A percentile compares a stretch with the other conserved stretches of the same genome.
phyloP scores from a whole-genome alignment of 30 jellyfish, hydroid and myxozoan genomes.

The Chironex yamaguchii region DNA sequence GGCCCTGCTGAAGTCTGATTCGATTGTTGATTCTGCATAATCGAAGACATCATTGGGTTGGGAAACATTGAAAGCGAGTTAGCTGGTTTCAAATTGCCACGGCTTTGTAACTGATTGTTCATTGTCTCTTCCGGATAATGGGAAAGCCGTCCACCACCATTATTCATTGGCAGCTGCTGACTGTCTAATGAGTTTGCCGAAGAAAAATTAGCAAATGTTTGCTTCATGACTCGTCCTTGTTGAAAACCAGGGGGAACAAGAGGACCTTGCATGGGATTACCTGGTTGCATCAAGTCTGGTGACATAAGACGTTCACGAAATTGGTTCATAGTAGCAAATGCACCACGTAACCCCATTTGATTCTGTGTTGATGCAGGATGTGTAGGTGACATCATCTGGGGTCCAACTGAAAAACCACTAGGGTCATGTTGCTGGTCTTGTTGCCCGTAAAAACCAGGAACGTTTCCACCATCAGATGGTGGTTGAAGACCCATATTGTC shows the following conservation, averaged over 20 bases:
- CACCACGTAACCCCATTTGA: constrained; percentile 52
- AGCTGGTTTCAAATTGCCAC: neutral
- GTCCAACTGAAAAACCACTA: constrained; percentile 43
- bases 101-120: neutral
- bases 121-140: neutral
- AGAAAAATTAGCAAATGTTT: neutral
- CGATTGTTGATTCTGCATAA: neutral
- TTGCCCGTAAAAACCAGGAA: constrained; percentile 60
- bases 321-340: constrained; percentile 61
- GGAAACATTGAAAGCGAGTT: neutral
- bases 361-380: constrained; percentile 32
- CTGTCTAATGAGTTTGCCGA: neutral
- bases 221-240: neutral
- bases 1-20: neutral
- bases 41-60: neutral
- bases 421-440: constrained; percentile 70
- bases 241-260: constrained; percentile 69
- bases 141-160: neutral
- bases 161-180: neutral
- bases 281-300: constrained; percentile 61
- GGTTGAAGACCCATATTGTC: constrained; percentile 74
- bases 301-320: constrained; percentile 57
- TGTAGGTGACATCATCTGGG: constrained; percentile 49
- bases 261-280: constrained; percentile 74
- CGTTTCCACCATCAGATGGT: constrained; percentile 58